A percentile compares a stretch with the other conserved stretches of the same genome.
Conservation (phyloP, 2,113 vertebrate species). For the Apodemus sylvaticus region DNA sequence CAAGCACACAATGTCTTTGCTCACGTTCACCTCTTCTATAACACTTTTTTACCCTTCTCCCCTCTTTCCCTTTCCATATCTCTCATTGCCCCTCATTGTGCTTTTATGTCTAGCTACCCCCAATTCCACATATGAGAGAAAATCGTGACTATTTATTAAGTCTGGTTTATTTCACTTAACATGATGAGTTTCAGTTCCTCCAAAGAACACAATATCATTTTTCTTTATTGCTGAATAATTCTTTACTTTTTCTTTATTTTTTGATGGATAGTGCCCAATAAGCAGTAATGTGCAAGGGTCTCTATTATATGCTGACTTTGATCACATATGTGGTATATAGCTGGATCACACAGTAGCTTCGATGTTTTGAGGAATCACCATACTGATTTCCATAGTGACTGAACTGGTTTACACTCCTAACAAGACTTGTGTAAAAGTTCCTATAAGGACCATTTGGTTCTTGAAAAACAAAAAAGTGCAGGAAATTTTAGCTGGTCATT, state of each 20-base stretch:
- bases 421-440: not conserved
- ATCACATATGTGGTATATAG: not conserved
- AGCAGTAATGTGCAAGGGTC: not conserved
- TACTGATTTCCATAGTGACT: not conserved
- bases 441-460: not conserved
- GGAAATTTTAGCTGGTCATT: not conserved
- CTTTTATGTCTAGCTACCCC: not conserved
- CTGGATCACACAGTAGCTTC: not conserved
- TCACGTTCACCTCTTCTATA: not conserved
- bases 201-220: not conserved
- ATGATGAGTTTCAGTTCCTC: not conserved
- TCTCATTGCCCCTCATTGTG: not conserved
- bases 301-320: not conserved
- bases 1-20: not conserved
- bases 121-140: not conserved
- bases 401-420: not conserved
- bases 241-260: not conserved
- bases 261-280: not conserved
- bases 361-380: not conserved
- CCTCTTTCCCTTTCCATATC: not conserved
- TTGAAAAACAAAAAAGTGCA: not conserved
- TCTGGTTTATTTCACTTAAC: not conserved
- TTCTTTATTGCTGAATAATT: not conserved
- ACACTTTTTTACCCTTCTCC: not conserved
- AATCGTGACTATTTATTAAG: not conserved